Evolutionary conservation across 2,888 invertebrate species (phyloP).

Genomic region (Eudemis profundana): DNA sequence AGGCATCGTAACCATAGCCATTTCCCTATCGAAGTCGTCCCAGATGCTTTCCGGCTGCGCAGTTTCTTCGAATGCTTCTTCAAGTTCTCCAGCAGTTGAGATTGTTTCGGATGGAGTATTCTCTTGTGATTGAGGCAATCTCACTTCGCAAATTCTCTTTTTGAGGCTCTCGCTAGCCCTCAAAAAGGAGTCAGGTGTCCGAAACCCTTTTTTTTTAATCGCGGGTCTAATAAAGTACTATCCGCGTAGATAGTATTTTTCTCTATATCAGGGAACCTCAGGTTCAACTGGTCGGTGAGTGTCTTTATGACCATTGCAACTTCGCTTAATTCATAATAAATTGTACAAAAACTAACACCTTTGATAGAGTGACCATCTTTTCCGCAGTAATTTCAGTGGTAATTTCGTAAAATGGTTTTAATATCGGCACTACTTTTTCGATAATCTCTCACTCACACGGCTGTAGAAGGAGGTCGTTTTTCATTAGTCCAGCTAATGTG

Average conservation of each 20-base stretch:
- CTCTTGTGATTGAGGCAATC: background rate
- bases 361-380: no score
- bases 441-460: constrained; percentile 3
- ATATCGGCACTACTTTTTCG: background rate
- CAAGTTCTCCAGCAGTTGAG: background rate
- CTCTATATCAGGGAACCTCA: background rate
- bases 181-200: background rate
- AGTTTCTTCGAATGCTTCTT: background rate
- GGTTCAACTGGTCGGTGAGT: background rate
- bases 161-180: background rate
- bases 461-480: background rate
- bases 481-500: background rate
- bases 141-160: background rate
- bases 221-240: background rate
- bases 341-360: background rate
- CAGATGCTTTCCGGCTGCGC: background rate
- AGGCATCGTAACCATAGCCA: background rate
- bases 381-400: no score
- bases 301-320: background rate
- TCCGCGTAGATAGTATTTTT: background rate
- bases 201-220: constrained; percentile 12
- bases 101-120: background rate
- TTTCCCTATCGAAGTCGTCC: constrained; percentile 2
- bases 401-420: constrained; percentile 4
- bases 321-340: background rate